Conservation (phyloP, 2,888 invertebrate genomes). For the Athalia circularis region DNA sequence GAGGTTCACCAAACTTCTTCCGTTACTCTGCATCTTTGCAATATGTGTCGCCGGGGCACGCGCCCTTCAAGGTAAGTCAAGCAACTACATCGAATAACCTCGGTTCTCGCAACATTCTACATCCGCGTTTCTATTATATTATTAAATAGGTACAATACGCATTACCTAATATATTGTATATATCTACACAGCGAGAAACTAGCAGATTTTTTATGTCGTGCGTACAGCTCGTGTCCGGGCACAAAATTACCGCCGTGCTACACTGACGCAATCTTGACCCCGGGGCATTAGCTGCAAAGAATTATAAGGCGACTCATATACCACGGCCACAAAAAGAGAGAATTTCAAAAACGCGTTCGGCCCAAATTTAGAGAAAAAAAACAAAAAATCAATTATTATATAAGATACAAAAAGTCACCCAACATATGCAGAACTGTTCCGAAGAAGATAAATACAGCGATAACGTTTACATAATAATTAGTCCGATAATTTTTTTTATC, state of each 20-base stretch:
- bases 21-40: slow-evolving; percentile 34
- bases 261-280: slow-evolving; percentile 18
- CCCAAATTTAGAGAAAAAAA: background rate
- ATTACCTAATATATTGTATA: background rate
- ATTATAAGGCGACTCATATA: background rate
- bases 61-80: slow-evolving; percentile 36
- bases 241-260: background rate
- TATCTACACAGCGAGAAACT: background rate
- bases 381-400: no score
- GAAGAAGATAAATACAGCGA: no score
- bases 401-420: no score
- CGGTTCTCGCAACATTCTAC: background rate
- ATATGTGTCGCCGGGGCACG: background rate
- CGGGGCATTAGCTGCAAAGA: slow-evolving; percentile 33
- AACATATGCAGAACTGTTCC: no score
- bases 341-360: background rate
- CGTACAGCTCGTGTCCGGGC: background rate
- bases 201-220: background rate
- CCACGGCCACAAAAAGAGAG: background rate
- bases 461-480: no score
- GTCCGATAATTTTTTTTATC: no score
- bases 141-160: no score
- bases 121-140: background rate
- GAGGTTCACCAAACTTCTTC: slow-evolving; percentile 44
- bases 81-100: no score